Conservation (phyloP, 2,888 invertebrate genomes). For the Patella caerulea region DNA sequence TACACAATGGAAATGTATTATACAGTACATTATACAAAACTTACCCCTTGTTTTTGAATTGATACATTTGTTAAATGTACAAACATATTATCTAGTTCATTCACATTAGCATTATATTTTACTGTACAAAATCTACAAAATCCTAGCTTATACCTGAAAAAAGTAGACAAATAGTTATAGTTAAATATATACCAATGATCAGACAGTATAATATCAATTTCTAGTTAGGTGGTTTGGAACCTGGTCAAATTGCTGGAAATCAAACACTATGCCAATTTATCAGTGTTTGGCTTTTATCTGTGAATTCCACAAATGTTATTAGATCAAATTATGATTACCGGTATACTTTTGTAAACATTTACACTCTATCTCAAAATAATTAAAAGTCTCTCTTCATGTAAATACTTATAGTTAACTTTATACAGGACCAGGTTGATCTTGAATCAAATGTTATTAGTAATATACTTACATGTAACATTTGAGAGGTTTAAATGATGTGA, state of each 20-base stretch:
- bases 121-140: slow-evolving; percentile 97
- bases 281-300: too few relatives aligned
- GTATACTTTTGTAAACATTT: too few relatives aligned
- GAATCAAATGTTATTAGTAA: not conserved
- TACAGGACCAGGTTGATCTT: too few relatives aligned
- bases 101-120: slow-evolving; percentile 78
- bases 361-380: too few relatives aligned
- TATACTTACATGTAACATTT: slow-evolving; percentile 82
- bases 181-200: slow-evolving; percentile 1
- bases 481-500: slow-evolving; percentile 92
- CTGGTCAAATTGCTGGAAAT: too few relatives aligned
- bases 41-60: slow-evolving; percentile 95
- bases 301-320: too few relatives aligned
- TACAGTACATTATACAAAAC: slow-evolving; percentile 49
- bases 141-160: slow-evolving; percentile 81
- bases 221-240: too few relatives aligned
- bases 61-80: slow-evolving; percentile 97
- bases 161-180: not conserved
- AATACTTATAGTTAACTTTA: too few relatives aligned
- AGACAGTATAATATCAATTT: not conserved
- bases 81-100: slow-evolving; percentile 76
- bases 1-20: too few relatives aligned
- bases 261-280: too few relatives aligned
- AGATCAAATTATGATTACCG: too few relatives aligned
- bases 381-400: too few relatives aligned